Conservation (phyloP, 2,113 vertebrate species). For the Muntiacus muntjak region DNA sequence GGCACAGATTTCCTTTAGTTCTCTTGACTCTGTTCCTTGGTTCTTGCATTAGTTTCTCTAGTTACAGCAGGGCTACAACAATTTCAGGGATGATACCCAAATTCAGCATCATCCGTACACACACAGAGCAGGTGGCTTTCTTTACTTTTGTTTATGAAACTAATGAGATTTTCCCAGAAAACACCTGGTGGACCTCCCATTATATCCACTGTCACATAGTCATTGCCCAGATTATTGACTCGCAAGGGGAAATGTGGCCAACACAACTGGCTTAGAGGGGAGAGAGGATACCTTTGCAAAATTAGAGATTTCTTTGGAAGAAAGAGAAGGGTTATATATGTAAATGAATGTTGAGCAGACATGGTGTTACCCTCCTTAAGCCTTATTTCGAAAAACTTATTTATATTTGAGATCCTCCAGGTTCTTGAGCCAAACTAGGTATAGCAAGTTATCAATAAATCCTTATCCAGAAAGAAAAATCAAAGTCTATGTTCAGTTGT, state of each 20-base stretch:
- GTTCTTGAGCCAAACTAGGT: not conserved
- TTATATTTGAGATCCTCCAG: not conserved
- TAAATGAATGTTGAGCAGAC: not conserved
- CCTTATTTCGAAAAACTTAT: not conserved
- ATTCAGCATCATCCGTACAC: not conserved
- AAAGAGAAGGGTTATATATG: not conserved
- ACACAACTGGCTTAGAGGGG: not conserved
- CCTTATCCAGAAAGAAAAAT: not conserved
- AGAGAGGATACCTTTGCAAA: not conserved
- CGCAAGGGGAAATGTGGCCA: not conserved
- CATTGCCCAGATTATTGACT: not conserved
- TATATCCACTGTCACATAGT: not conserved
- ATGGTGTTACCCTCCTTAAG: not conserved
- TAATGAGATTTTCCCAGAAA: not conserved
- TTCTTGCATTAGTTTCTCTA: not conserved
- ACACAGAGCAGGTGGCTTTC: not conserved
- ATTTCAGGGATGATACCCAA: not conserved
- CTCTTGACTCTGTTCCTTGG: not conserved
- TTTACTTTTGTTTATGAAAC: not conserved
- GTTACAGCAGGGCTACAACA: not conserved
- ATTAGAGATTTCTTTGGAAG: not conserved
- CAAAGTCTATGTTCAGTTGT: not conserved
- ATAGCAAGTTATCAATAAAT: not conserved
- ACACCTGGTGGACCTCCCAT: not conserved
- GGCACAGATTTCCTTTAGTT: not conserved